Base-by-base conservation (phyloP, 2,113 vertebrate genomes). In the Pterophyllum scalare region DNA sequence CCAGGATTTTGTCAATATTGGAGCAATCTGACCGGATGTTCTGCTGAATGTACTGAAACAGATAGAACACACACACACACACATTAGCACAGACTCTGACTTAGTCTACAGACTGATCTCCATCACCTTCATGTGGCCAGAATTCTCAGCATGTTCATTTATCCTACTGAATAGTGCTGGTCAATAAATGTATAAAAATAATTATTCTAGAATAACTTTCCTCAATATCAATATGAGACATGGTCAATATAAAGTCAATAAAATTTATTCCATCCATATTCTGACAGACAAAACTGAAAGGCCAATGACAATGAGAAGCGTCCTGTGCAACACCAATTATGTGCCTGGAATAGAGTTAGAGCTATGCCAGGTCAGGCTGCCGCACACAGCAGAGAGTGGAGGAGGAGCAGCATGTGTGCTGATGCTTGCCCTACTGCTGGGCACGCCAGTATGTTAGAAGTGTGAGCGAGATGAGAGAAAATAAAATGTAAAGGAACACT, bases 1-100 rank as follows among this genome's bases (percentile, higher is more conserved):
- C 98, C 91, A 99, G 96, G 93, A 99, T 99, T 95, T 98, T 99
- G 92, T 99, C 98, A 77, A 99, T 99, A 93, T 99, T 99, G 85
- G 98, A 98, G 89, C 98, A 99, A 89, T 99, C 98, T 31, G 97
- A 97, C 85, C 98, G 96, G 87, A 99, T 99, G 83, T 98, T 99
- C 93, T 99, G 98, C 82, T 99, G 98, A 82, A 99, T 99, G 91
- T 99, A 99, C 98, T 99, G 92, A 59, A 75, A 83, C 2, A 87
- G 14, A 88, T 28, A n/a, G 22, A 78, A 26, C 59, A 60, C 20
- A 82, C 24, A 22, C 2, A 26, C 59, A 60, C 20, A 82, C 24
- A 22, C 2, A 2, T 79, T 4, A 81, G 6, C 7, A 62, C 3
- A 64, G 33, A 40, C 15, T 11, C 6, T 75, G 10, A 24, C 10